Conservation (phyloP, 2,888 invertebrate genomes). For the Suillia variegata region DNA sequence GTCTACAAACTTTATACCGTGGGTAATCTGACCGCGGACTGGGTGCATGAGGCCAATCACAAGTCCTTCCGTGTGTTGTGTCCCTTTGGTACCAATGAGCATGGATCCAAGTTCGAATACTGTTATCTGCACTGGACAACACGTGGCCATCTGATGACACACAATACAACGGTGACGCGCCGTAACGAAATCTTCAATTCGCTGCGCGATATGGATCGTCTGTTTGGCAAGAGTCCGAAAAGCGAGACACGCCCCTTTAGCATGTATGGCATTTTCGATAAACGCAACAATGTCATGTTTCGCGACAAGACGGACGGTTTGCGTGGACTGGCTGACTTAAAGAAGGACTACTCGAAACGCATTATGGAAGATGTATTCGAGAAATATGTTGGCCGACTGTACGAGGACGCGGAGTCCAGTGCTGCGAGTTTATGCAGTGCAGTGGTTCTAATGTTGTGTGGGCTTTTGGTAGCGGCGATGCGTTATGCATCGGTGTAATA, state of each 20-base stretch:
- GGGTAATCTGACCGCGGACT: conserved; percentile 61
- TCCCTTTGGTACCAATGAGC: conserved; percentile 59
- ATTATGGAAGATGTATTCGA: conserved; percentile 55
- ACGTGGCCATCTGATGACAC: conserved; percentile 71
- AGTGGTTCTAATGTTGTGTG: neutral
- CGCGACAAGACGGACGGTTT: conserved; percentile 56
- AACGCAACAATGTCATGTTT: conserved; percentile 70
- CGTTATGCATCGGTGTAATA: neutral
- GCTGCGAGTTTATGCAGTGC: conserved; percentile 10
- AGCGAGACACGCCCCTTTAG: conserved; percentile 69
- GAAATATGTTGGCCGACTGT: conserved; percentile 44
- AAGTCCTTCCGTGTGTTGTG: conserved; percentile 67
- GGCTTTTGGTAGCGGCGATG: neutral
- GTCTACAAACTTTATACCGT: conserved; percentile 68
- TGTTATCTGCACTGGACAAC: conserved; percentile 74
- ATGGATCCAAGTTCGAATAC: conserved; percentile 51
- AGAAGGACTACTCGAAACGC: conserved; percentile 47
- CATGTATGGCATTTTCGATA: conserved; percentile 73
- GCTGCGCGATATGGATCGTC: conserved; percentile 71
- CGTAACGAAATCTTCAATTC: conserved; percentile 73
- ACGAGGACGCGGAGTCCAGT: conserved; percentile 29
- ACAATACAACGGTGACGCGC: conserved; percentile 63
- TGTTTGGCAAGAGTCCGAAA: conserved; percentile 70
- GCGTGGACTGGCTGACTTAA: conserved; percentile 46
- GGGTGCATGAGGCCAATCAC: conserved; percentile 57